Percentiles rank a stretch among this genome's conserved stretches.
These are phyloP conservation scores for Achroia grisella DNA, from an alignment of 1,140 invertebrate genomes.

Conservation along the genomic window DNA sequence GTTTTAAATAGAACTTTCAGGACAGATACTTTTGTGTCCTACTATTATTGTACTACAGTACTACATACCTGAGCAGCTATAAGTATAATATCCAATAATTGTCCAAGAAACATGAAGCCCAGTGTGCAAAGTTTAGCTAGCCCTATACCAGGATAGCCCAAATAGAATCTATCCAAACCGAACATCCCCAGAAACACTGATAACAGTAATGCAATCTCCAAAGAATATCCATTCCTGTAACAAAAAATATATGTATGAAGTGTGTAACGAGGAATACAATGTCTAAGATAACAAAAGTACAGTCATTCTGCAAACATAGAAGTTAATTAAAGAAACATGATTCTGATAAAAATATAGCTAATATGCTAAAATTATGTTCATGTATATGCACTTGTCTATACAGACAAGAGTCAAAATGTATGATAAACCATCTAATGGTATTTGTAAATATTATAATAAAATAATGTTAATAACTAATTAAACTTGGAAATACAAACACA, in stretches of 20 bases:
- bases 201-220: conserved; percentile 92
- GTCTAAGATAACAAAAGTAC: too few species aligned
- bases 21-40: background rate
- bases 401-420: too few species aligned
- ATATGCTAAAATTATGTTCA: too few species aligned
- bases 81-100: conserved; percentile 94
- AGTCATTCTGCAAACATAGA: too few species aligned
- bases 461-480: too few species aligned
- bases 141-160: conserved; percentile 96
- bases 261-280: too few species aligned
- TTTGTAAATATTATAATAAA: too few species aligned
- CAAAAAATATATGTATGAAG: conserved; percentile 11
- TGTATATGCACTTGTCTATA: too few species aligned
- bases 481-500: too few species aligned
- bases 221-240: conserved; percentile 93
- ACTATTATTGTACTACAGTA: background rate
- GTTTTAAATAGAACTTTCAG: background rate
- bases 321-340: too few species aligned
- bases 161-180: conserved; percentile 96
- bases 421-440: too few species aligned
- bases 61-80: conserved; percentile 85
- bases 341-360: too few species aligned
- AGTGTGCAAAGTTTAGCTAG: conserved; percentile 95
- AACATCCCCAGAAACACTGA: conserved; percentile 98
- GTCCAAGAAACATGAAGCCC: conserved; percentile 97